A percentile compares a stretch with the other conserved stretches of the same genome.
phyloP scores from a whole-genome alignment of 2,113 vertebrate species.

The Cyprinodon variegatus region DNA sequence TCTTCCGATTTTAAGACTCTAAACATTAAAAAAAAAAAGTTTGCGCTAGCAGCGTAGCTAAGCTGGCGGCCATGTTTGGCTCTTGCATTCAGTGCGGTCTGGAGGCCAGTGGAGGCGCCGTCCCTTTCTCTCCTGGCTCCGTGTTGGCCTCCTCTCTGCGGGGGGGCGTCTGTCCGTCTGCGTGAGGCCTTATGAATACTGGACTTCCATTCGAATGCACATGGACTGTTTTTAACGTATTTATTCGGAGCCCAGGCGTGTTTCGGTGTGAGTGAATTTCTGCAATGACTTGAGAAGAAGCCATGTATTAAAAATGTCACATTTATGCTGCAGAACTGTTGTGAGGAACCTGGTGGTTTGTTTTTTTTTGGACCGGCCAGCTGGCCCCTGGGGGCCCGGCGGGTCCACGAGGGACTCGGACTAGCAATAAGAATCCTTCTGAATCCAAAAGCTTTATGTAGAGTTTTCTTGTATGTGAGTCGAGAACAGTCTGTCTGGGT shows the following conservation, averaged over 20 bases:
- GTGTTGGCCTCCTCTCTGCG: background rate
- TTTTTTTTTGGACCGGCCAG: conserved; percentile 25
- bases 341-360: conserved; percentile 62
- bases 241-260: conserved; percentile 86
- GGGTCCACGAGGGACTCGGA: conserved; percentile 60
- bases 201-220: conserved; percentile 72
- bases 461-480: conserved; percentile 81
- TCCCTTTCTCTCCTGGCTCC: conserved; percentile 39
- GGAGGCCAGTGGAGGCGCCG: background rate
- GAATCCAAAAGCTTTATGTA: conserved; percentile 94
- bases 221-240: conserved; percentile 80
- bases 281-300: conserved; percentile 82
- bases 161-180: conserved; percentile 8
- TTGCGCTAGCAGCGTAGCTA: too few species aligned
- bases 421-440: conserved; percentile 91
- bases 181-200: conserved; percentile 60
- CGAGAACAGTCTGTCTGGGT: conserved; percentile 74
- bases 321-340: conserved; percentile 82
- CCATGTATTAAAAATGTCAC: conserved; percentile 84
- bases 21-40: too few species aligned
- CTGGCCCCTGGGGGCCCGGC: conserved; percentile 23
- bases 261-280: conserved; percentile 61
- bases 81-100: background rate
- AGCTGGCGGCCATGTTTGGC: background rate
- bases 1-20: too few species aligned